phyloP scores from a whole-genome alignment of 53 echinoderm and acorn worm species.

The Astropecten irregularis region DNA sequence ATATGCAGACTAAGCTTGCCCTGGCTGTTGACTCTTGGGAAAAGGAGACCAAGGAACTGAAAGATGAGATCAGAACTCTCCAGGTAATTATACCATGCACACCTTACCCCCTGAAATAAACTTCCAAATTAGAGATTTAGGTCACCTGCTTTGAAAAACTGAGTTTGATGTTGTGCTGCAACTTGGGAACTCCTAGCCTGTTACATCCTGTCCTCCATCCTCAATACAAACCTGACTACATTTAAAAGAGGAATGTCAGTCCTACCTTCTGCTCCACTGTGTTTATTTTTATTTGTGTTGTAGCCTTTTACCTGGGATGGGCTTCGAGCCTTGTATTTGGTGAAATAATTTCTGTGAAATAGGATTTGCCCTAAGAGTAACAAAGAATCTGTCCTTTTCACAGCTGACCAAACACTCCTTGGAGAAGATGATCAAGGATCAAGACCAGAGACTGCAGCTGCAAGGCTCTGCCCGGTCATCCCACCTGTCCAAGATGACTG shows the following conservation, averaged over 20 bases:
- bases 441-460: constrained; percentile 76
- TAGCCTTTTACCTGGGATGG: too few relatives aligned
- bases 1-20: constrained; percentile 57
- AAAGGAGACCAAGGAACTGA: constrained; percentile 72
- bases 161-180: not conserved
- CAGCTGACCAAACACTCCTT: constrained; percentile 83
- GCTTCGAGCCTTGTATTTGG: too few relatives aligned
- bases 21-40: constrained; percentile 50
- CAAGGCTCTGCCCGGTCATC: constrained; percentile 62
- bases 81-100: constrained; percentile 53
- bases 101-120: not conserved
- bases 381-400: too few relatives aligned
- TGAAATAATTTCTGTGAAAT: too few relatives aligned
- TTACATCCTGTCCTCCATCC: not conserved
- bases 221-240: too few relatives aligned
- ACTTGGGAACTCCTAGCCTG: too few relatives aligned
- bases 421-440: constrained; percentile 81
- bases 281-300: too few relatives aligned
- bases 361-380: too few relatives aligned
- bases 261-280: too few relatives aligned
- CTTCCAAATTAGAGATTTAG: not conserved
- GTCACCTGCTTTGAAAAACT: not conserved
- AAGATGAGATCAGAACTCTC: constrained; percentile 80
- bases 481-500: constrained; percentile 67
- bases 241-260: too few relatives aligned